phyloP scores from a whole-genome alignment of 1,140 invertebrate genomes.

The Amphibalanus amphitrite region DNA sequence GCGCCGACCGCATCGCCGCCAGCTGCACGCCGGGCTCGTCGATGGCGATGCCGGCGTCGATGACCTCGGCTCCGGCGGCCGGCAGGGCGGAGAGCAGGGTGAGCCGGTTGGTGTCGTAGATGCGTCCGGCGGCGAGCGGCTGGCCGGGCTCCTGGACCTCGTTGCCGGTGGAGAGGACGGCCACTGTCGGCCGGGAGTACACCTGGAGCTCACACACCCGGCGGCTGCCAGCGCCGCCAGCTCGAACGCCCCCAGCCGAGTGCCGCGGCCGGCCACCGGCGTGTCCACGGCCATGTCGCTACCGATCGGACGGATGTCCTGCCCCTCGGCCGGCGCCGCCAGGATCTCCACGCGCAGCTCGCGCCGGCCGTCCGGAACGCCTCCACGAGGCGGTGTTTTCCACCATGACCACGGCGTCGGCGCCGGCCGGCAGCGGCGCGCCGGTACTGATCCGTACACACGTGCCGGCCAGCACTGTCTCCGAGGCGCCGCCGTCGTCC shows the following conservation, averaged over 20 bases:
- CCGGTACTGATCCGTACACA: slow-evolving; percentile 88
- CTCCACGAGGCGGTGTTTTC: slow-evolving; percentile 67
- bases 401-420: slow-evolving; percentile 70
- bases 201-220: background rate
- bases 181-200: slow-evolving; percentile 31
- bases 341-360: slow-evolving; percentile 60
- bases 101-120: slow-evolving; percentile 76
- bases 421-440: slow-evolving; percentile 62
- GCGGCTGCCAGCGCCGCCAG: background rate
- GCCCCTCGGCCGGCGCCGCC: slow-evolving; percentile 40
- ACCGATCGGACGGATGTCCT: slow-evolving; percentile 69
- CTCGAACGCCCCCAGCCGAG: slow-evolving; percentile 20
- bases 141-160: slow-evolving; percentile 52
- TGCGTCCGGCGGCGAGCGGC: slow-evolving; percentile 40
- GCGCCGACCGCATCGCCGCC: slow-evolving; percentile 32
- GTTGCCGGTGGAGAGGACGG: slow-evolving; percentile 61
- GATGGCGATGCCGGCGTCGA: slow-evolving; percentile 48
- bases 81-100: slow-evolving; percentile 49
- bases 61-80: slow-evolving; percentile 37
- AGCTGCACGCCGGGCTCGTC: slow-evolving; percentile 38
- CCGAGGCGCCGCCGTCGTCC: too few relatives aligned
- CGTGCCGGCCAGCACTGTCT: slow-evolving; percentile 30
- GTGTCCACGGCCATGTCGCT: slow-evolving; percentile 49
- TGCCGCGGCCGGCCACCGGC: slow-evolving; percentile 38
- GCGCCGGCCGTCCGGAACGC: slow-evolving; percentile 39